Base-by-base conservation (phyloP, 2,113 vertebrate species). In the Mirounga angustirostris region DNA sequence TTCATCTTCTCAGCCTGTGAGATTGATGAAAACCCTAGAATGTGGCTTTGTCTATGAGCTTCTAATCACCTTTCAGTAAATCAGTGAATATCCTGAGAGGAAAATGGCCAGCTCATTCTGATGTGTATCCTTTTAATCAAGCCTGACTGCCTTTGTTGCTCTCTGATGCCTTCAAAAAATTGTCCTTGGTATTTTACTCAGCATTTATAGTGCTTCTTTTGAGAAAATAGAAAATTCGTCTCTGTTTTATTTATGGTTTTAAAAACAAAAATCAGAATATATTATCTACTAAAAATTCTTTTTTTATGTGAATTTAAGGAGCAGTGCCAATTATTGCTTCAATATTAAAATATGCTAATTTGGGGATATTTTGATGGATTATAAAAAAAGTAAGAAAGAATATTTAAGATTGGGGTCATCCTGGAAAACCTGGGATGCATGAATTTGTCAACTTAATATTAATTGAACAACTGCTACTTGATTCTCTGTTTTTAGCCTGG, bases 401-500 rank as follows among this genome's bases (percentile, higher is more conserved):
- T 92, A 65, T 80, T 80, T 91, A 95, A 96, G 88, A 67, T 36
- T 36, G 26, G 15, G 14, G 46, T 79, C 18, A 40, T 90, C 18
- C n/a, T 61, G n/a, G 24, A 43, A 78, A 73, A 61, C 43, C 12
- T 89, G 36, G n/a, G 40, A 22, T 52, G 1, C 26, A 24, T 91
- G 15, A 73, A 65, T 33, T 83, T 95, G 13, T 54, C n/a, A 33
- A 58, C 19, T 83, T 40, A 85, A 52, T 89, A 24, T 74, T 50
- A 58, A 59, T 33, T 43, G 56, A 89, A 33, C 0, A 83, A 5
- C 13, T 63, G 19, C 79, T 58, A 12, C 1, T 58, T 92, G 30
- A 10, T 6, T n/a, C 16, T 18, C 16, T 80, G 2, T 91, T 61
- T 26, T 80, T 61, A 90, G 26, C 24, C 67, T 59, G 10, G 40